Base-by-base conservation (phyloP, 1,140 invertebrate genomes). In the Brachionus paranguensis region DNA sequence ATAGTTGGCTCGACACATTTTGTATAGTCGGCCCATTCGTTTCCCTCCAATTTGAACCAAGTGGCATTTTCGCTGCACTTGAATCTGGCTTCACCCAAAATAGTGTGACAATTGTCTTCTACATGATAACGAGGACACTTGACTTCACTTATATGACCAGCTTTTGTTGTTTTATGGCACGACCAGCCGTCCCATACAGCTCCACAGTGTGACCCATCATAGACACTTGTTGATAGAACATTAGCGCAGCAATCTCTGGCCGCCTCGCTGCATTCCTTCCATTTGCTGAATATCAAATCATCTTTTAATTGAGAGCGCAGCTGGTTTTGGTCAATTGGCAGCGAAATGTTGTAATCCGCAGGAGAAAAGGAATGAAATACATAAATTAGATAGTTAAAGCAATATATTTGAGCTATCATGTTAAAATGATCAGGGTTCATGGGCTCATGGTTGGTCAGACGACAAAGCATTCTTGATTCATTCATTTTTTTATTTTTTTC, bases 171-270 rank as follows among this genome's bases (percentile, higher is more conserved):
- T 12, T 2, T 24, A 47, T 81, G 78, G 20, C 78, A 81, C 33
- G 78, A 64, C 78, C 78, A 81, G 11, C 78, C 78, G 37, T 81
- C 53, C 78, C 78, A 81, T 20, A 81, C 43, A 27, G 78, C 37
- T 0, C 27, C 20, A 41, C 64, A 81, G 12, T 60, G 50, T 17
- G 17, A 33, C 2, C 10, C 78, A 24, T 43, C 27, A 37, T 14
- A 1, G n/a, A 37, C 53, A 43, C 20, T 27, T 7, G 29, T 43
- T 11, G 37, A 60, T 4, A 81, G 17, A 10, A 64, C 41, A 64
- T 45, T 43, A 3, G 55, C 12, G 60, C 78, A 81, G 2, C 78
- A 81, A 20, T 5, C 3, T 37, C 14, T 17, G 14, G 78, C 78
- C 2, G 50, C 78, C 6, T 47, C 24, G 27, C 53, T 29, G 43